Evolutionary conservation across 1,140 invertebrate species (phyloP), one percentile per base, ranked within the genome.

Genomic region (Asbolus verrucosus): DNA sequence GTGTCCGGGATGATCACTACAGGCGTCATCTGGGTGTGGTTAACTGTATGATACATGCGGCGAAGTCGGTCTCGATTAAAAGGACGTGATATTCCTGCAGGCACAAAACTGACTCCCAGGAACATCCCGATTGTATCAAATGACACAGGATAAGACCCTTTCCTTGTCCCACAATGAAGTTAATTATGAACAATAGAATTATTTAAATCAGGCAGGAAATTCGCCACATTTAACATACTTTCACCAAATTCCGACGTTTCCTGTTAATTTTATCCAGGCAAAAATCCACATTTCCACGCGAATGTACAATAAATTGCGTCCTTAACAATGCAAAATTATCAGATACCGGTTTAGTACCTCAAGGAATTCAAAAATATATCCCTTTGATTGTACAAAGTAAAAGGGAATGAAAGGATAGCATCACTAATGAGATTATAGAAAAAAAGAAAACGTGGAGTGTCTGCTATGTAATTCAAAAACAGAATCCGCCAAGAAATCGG

Each of bases 1-100:
- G 6, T n/a, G 11, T 11, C 2, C 5, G 33, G 33, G 33, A 11
- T 8, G 33, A 36, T 36, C 18, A 54, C 24, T 27, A 8, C 3
- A 27, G 24, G 46, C 46, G 46, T 54, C 46, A 54, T 54, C 46
- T 54, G 46, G 46, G 4, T 54, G 46, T 9, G 46, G 46, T 21
- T 21, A 27, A 27, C n/a, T 24, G 18, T 27, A 21, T 31, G 24
- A 27, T 27, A 21, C 21, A 54, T 54, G 46, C 27, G 46, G 46
- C n/a, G 8, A 27, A 54, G 46, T 54, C 46, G 18, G n/a, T n/a
- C 46, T 30, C 19, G 46, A 54, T 54, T 11, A 36, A 36, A 36
- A 11, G 33, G 5, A 8, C n/a, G 33, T n/a, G 33, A 36, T n/a
- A 5, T 4, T 11, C 24, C 24, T 27, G 24, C 3, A 27, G 24